These are phyloP conservation scores for Nezara viridula DNA, from an alignment of 2,888 invertebrate species.

Conservation along the genomic window DNA sequence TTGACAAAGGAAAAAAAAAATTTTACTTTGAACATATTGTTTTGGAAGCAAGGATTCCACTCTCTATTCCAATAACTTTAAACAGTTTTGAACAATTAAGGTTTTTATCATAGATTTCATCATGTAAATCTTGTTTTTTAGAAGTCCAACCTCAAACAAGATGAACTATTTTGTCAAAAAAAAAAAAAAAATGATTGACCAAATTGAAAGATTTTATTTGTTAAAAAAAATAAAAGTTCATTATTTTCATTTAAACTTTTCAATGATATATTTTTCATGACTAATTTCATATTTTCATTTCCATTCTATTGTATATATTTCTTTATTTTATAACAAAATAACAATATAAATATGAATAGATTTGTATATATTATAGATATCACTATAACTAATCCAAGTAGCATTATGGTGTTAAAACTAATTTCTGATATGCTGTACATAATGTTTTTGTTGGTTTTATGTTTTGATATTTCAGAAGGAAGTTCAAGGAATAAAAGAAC, in stretches of 20 bases:
- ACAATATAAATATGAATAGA: neutral
- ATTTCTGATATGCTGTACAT: constrained; percentile 11
- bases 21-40: too few species aligned
- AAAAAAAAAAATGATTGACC: neutral
- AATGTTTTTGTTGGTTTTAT: constrained; percentile 38
- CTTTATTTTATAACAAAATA: neutral
- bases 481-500: constrained; percentile 29
- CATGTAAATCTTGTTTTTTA: neutral
- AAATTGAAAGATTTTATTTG: too few species aligned
- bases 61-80: too few species aligned
- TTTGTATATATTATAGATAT: neutral
- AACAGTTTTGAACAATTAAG: neutral
- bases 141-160: neutral
- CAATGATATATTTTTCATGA: neutral
- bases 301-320: too few species aligned
- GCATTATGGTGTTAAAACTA: neutral
- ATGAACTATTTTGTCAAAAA: too few species aligned
- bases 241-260: neutral
- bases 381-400: neutral
- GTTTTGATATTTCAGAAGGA: constrained; percentile 45
- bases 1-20: too few species aligned
- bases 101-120: neutral
- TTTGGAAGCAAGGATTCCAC: too few species aligned
- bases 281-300: neutral
- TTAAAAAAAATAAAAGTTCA: neutral